Base-by-base conservation (phyloP, 2,888 invertebrate species). In the Bembecia ichneumoniformis region DNA sequence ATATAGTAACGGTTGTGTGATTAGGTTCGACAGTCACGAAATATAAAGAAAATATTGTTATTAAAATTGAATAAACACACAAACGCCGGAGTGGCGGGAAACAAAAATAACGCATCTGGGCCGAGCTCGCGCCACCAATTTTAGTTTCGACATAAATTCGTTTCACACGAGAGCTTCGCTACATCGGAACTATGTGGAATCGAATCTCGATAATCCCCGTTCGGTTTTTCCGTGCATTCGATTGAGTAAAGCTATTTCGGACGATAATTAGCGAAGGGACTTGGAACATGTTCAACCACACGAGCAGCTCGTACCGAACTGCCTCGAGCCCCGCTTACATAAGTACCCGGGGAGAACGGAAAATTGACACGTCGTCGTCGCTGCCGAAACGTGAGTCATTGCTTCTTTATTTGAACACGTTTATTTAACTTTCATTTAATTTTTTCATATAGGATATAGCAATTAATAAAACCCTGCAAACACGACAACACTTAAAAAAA, bases 31-130 rank as follows among this genome's bases (percentile, higher is more conserved):
- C 40, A 53, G 55, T 59, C 55, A 55, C 49, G 58, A 55, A n/a
- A n/a, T n/a, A n/a, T n/a, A n/a, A 54, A 51, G 56, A 60, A 68
- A 72, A 74, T 68, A 70, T 75, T 74, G 68, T 74, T 73, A 77
- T 74, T 76, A 72, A 77, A 74, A 75, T 75, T 71, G 69, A 71
- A 74, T 76, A 77, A 76, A 79, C 74, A 79, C 74, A 73, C 57
- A 55, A n/a, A n/a, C n/a, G 62, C 64, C 65, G 58, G 68, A 63
- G 68, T 66, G 61, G 58, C 55, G 67, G 54, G 49, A 70, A 81
- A 74, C 77, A 79, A 82, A 86, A 84, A 86, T 86, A 86, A 79
- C 82, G 65, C 68, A 61, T 64, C 67, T 60, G 68, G 68, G 68
- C 67, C 63, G 68, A 58, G 59, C 58, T 55, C 60, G 55, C 62